Percentiles rank a stretch among this genome's conserved stretches.
Evolutionary conservation across 2,113 vertebrate species (phyloP).

Genomic region (Myotis davidii): DNA sequence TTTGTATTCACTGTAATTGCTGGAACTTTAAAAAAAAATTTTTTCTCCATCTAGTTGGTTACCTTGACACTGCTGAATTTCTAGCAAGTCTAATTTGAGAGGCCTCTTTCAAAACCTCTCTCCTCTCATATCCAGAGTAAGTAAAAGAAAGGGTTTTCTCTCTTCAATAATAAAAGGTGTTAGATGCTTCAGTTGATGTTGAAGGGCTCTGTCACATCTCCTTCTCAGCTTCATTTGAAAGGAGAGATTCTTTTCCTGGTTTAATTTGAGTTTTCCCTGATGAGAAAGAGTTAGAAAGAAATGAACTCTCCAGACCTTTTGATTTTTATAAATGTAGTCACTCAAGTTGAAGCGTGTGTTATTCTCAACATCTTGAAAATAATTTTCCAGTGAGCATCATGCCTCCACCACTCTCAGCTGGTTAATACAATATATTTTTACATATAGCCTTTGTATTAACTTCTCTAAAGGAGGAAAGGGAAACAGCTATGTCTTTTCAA

Average conservation of each 20-base stretch:
- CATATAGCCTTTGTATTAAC: background rate
- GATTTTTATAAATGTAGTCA: conserved; percentile 19
- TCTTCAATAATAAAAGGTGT: background rate
- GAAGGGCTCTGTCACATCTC: background rate
- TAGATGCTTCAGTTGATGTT: background rate
- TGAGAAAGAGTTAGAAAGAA: background rate
- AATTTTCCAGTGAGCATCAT: background rate
- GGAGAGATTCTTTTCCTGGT: background rate
- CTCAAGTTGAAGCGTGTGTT: background rate
- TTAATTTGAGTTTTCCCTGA: background rate
- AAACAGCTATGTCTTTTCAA: background rate
- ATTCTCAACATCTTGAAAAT: conserved; percentile 14
- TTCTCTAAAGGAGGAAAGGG: background rate
- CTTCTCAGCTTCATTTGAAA: conserved; percentile 49
- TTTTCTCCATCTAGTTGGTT: background rate
- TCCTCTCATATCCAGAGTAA: background rate
- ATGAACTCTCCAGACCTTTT: background rate
- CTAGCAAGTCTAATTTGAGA: conserved; percentile 26
- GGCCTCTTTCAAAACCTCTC: background rate
- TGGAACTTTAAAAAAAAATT: background rate
- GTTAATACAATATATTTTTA: background rate
- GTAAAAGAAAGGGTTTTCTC: background rate
- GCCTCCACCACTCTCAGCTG: background rate
- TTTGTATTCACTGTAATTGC: background rate
- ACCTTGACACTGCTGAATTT: conserved; percentile 12